Evolutionary conservation across 1,140 invertebrate species (phyloP).

Genomic region (Periplaneta americana): DNA sequence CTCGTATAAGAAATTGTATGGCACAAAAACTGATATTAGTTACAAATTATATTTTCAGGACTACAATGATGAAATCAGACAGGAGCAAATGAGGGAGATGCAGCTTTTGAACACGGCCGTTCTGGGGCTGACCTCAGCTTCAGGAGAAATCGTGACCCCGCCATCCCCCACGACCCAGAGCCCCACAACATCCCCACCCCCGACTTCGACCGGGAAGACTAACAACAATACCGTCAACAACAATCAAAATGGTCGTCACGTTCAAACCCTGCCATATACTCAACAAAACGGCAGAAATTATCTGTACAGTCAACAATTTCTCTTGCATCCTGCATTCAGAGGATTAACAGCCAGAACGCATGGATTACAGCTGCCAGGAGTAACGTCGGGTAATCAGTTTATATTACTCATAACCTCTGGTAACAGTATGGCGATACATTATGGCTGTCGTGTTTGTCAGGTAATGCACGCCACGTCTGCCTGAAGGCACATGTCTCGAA

Average conservation of each 20-base stretch:
- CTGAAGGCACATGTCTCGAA: not conserved
- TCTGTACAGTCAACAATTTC: constrained; percentile 4
- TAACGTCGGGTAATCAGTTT: not conserved
- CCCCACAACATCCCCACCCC: constrained; percentile 18
- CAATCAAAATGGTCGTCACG: not conserved
- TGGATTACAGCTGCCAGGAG: constrained; percentile 29
- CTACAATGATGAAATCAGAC: constrained; percentile 80
- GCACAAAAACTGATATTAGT: no score
- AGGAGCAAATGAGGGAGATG: constrained; percentile 82
- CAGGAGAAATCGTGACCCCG: constrained; percentile 1
- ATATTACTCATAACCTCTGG: not conserved
- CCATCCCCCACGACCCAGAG: not conserved
- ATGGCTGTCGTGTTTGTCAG: no score
- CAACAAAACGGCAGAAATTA: constrained; percentile 1
- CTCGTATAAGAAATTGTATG: no score
- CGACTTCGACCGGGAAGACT: not conserved
- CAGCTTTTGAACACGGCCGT: constrained; percentile 53
- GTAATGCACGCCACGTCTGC: no score
- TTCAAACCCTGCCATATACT: not conserved
- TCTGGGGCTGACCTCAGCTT: not conserved
- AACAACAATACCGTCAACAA: not conserved
- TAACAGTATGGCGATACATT: not conserved
- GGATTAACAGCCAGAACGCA: constrained; percentile 27
- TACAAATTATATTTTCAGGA: constrained; percentile 48
- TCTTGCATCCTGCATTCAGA: constrained; percentile 40